Conservation (phyloP, 2,113 vertebrate species). For the Epinephelus moara region DNA sequence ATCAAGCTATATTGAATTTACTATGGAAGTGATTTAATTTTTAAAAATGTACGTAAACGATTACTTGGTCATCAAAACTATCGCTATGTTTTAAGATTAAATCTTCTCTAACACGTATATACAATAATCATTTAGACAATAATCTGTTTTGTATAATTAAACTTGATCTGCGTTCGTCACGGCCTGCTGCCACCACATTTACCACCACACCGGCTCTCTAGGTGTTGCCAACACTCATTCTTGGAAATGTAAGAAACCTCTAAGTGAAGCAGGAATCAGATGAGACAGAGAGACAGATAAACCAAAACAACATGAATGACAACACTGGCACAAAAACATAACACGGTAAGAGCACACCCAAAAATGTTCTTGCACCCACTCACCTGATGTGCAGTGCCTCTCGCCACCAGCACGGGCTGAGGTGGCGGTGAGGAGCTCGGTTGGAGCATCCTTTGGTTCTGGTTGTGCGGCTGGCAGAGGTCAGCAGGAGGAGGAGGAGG, state of each 20-base stretch:
- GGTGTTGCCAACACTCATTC: not conserved
- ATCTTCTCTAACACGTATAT: not conserved
- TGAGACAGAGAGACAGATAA: not conserved
- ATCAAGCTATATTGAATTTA: too few species aligned
- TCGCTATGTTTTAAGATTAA: too few species aligned
- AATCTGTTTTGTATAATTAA: not conserved
- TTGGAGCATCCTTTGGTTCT: conserved; percentile 4
- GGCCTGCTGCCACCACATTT: not conserved
- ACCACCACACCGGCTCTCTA: not conserved
- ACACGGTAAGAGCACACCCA: not conserved
- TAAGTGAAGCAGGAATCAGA: not conserved
- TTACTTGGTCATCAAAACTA: too few species aligned
- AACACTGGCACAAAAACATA: not conserved
- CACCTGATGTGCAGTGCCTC: conserved; percentile 74
- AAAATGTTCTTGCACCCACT: not conserved
- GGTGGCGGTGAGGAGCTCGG: conserved; percentile 11
- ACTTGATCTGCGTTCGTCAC: not conserved
- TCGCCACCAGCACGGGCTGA: conserved; percentile 74
- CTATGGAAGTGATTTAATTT: too few species aligned
- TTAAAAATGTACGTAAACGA: too few species aligned
- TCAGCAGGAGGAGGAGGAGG: conserved; percentile 73
- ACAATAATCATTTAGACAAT: not conserved
- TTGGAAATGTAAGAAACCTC: not conserved
- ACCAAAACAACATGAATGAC: conserved; percentile 19
- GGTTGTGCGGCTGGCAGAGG: not conserved